phyloP scores from a whole-genome alignment of 1,140 invertebrate species.

The Drosophila santomea region DNA sequence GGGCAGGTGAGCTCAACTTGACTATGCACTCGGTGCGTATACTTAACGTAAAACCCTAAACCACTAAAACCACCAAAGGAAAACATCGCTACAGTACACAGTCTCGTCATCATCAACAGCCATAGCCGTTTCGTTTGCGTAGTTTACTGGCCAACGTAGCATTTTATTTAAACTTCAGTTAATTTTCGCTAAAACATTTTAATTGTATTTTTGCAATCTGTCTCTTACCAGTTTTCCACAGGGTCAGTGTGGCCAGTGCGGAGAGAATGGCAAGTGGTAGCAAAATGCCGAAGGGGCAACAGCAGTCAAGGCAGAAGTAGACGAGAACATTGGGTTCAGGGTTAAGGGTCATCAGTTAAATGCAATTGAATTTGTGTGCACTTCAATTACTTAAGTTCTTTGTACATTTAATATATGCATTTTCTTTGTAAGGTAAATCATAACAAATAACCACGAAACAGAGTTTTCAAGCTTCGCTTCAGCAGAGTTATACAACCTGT shows the following conservation, averaged over 20 bases:
- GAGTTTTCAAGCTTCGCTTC: no score
- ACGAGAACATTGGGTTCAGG: conserved; percentile 35
- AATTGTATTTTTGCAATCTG: conserved; percentile 83
- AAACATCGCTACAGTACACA: conserved; percentile 24
- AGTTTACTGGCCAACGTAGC: conserved; percentile 63
- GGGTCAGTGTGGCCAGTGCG: conserved; percentile 18
- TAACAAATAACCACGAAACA: no score
- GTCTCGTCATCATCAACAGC: conserved; percentile 8
- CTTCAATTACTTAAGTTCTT: not conserved
- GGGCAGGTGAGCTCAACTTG: conserved; percentile 51
- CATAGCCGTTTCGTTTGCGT: conserved; percentile 32
- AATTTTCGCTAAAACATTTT: conserved; percentile 83
- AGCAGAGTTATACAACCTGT: no score
- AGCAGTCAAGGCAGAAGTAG: conserved; percentile 23
- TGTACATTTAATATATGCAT: not conserved
- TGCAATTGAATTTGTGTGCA: not conserved
- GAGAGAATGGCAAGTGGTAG: conserved; percentile 25
- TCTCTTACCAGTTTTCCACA: conserved; percentile 74
- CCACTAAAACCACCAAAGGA: conserved; percentile 77
- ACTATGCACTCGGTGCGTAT: conserved; percentile 70
- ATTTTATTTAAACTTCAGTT: conserved; percentile 83
- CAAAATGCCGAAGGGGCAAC: conserved; percentile 22
- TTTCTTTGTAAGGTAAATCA: not conserved
- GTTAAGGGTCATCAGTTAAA: not conserved
- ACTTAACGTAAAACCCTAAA: conserved; percentile 79